These are phyloP conservation scores for Emydoidea blandingii DNA, from an alignment of 2,797 vertebrate species.

Conservation along the genomic window DNA sequence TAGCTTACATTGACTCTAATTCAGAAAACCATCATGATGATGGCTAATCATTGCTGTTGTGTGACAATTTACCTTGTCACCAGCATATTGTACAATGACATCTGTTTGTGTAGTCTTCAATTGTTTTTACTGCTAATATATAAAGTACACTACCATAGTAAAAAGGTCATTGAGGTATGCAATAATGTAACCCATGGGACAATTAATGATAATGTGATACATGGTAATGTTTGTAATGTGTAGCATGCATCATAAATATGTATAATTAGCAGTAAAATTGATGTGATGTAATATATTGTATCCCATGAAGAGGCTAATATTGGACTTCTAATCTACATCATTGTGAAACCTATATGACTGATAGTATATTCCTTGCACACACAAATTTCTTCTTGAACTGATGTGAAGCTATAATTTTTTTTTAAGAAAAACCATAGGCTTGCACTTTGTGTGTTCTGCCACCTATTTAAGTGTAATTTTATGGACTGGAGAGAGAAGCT, in stretches of 20 bases:
- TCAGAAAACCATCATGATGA: not conserved
- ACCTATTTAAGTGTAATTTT: not conserved
- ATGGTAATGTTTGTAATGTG: not conserved
- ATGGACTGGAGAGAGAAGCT: not conserved
- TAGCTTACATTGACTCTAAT: not conserved
- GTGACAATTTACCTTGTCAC: not conserved
- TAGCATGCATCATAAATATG: not conserved
- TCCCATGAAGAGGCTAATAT: not conserved
- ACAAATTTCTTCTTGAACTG: not conserved
- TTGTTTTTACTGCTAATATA: not conserved
- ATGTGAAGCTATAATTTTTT: not conserved
- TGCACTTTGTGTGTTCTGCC: not conserved
- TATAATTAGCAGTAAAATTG: not conserved
- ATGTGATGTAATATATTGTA: not conserved
- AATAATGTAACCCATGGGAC: not conserved
- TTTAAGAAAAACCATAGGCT: not conserved
- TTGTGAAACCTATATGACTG: not conserved
- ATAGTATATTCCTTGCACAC: not conserved
- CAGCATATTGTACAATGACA: not conserved
- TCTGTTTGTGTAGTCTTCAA: not conserved
- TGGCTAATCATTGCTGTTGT: too few relatives aligned
- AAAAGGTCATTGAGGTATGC: not conserved
- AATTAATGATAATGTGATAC: not conserved
- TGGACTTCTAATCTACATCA: not conserved
- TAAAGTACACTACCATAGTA: not conserved